These are phyloP conservation scores for Muscina levida DNA, from an alignment of 2,888 invertebrate genomes.

Conservation along the genomic window DNA sequence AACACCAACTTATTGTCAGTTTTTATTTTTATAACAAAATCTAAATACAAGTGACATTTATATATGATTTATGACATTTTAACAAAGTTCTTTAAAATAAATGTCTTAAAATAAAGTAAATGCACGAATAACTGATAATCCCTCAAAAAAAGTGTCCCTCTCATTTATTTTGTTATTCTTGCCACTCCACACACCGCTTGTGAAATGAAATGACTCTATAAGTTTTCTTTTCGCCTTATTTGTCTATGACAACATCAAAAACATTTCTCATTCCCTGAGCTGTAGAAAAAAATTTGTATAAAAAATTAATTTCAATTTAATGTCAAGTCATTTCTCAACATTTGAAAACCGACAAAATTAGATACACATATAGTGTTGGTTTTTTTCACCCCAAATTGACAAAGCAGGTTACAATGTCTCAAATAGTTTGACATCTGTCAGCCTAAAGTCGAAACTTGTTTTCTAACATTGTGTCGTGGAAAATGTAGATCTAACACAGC, in stretches of 20 bases:
- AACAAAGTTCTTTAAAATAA: neutral
- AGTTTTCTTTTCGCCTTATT: neutral
- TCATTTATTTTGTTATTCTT: too few species aligned
- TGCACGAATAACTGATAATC: neutral
- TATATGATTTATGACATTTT: slow-evolving; percentile 14
- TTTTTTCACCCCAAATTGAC: neutral
- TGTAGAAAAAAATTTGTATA: slow-evolving; percentile 42
- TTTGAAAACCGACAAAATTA: slow-evolving; percentile 3
- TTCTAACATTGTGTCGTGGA: too few species aligned
- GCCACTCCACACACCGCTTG: too few species aligned
- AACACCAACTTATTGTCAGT: too few species aligned
- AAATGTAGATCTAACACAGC: neutral
- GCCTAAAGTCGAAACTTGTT: slow-evolving; percentile 14
- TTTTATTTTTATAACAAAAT: too few species aligned
- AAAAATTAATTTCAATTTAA: slow-evolving; percentile 54
- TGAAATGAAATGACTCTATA: neutral
- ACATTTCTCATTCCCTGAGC: too few species aligned
- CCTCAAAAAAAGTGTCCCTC: neutral
- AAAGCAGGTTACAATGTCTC: slow-evolving; percentile 13
- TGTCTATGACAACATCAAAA: too few species aligned
- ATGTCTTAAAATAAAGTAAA: neutral
- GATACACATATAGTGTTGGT: too few species aligned
- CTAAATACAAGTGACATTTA: too few species aligned
- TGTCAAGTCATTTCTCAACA: slow-evolving; percentile 37
- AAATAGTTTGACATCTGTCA: slow-evolving; percentile 33